Evolutionary conservation across 2,113 vertebrate genomes (phyloP).

Genomic region (Gadus chalcogrammus): DNA sequence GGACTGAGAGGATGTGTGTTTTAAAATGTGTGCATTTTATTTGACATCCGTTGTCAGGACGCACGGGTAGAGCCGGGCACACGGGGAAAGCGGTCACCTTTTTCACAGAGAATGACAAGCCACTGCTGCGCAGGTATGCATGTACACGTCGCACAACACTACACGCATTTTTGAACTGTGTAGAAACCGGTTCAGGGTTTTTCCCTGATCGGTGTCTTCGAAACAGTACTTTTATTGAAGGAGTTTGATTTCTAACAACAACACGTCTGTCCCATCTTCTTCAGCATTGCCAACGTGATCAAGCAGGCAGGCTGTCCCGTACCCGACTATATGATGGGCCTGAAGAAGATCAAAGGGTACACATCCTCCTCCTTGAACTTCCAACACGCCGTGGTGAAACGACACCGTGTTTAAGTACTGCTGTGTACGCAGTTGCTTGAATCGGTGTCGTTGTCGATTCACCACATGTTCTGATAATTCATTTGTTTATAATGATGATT

Average conservation of each 20-base stretch:
- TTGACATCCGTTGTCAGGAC: slow-evolving; percentile 71
- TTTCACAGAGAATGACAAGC: slow-evolving; percentile 96
- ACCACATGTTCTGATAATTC: background rate
- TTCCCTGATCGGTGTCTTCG: too few relatives aligned
- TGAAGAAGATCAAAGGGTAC: slow-evolving; percentile 88
- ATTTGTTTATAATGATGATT: too few relatives aligned
- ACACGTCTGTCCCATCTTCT: background rate
- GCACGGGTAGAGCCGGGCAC: slow-evolving; percentile 93
- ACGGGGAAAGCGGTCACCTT: slow-evolving; percentile 90
- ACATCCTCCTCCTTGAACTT: background rate
- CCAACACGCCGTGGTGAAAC: background rate
- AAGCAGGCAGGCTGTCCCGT: slow-evolving; percentile 93
- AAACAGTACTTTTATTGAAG: background rate
- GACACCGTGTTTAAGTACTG: too few relatives aligned
- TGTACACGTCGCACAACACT: background rate
- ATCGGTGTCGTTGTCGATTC: background rate
- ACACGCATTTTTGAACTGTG: too few relatives aligned
- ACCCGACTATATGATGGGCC: slow-evolving; percentile 90
- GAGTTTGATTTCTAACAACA: background rate
- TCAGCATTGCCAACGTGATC: slow-evolving; percentile 88
- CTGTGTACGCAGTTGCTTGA: too few relatives aligned
- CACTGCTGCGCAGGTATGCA: slow-evolving; percentile 86
- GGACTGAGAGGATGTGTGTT: too few relatives aligned
- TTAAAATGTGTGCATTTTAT: background rate
- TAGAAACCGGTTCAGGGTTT: too few relatives aligned